Evolutionary conservation across 2,888 invertebrate species (phyloP), one percentile per base, ranked within the genome.

Genomic region (Dendrolimus pini): DNA sequence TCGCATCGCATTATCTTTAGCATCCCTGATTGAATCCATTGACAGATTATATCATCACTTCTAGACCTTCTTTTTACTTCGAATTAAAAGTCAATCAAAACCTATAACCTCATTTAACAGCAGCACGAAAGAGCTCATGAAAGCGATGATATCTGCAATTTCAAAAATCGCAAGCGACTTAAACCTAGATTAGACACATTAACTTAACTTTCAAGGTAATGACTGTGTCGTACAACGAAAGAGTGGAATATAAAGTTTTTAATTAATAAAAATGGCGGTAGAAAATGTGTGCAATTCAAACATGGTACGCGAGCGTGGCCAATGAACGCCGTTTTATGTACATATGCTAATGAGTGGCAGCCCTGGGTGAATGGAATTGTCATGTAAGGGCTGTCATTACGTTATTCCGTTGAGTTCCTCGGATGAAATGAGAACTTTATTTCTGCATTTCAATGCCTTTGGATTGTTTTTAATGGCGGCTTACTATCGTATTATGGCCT

Each of bases 321-420:
- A 80, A 83, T 80, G 82, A 80, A 78, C 74, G 79, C 63, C 69
- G 71, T 74, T 80, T 81, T 87, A 83, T 86, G 83, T 89, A 81
- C 86, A 78, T 86, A 89, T 89, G 88, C 77, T 89, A 89, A 89
- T 88, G 84, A 86, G 83, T 82, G 87, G 82, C 86, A 86, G 74
- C 79, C 80, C 84, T 82, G 70, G 65, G 77, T 77, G 83, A 88
- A 89, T 89, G 89, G 89, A 82, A 87, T 88, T 87, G 85, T 89
- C 89, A 77, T 89, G 89, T 89, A 77, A 83, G 88, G 81, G 83
- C 70, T 83, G 84, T 78, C 87, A 84, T 83, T 83, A 82, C 70
- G 71, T 77, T 81, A 79, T 74, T 75, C 74, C 63, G 62, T 62
- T 62, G 73, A 75, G 77, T 78, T 75, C 74, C 71, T 65, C 63